phyloP scores from a whole-genome alignment of 2,888 invertebrate species.

The Ornithoptera priamus region DNA sequence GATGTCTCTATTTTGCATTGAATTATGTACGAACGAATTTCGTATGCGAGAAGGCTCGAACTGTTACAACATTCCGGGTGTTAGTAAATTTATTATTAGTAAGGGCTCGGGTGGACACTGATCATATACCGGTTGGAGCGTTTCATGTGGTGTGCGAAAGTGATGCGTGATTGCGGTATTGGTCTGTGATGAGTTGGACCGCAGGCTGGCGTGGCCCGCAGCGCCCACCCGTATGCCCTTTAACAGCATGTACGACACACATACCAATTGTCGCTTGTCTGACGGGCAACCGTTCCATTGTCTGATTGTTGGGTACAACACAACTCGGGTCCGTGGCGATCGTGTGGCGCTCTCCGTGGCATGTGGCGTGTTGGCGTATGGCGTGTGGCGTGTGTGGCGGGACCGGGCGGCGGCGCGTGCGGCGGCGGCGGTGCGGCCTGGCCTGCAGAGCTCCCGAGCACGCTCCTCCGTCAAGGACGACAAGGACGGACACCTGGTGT shows the following conservation, averaged over 20 bases:
- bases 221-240: conserved; percentile 69
- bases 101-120: conserved; percentile 72
- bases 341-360: conserved; percentile 76
- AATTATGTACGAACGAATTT: conserved; percentile 54
- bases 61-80: conserved; percentile 42
- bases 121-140: conserved; percentile 44
- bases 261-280: conserved; percentile 80
- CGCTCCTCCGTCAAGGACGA: conserved; percentile 98
- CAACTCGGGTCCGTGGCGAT: conserved; percentile 80
- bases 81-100: conserved; percentile 48
- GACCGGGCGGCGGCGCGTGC: conserved; percentile 43
- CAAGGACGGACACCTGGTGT: conserved; percentile 99
- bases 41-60: conserved; percentile 44
- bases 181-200: conserved; percentile 33
- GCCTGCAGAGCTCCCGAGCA: conserved; percentile 88
- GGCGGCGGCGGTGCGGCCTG: conserved; percentile 37
- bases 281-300: conserved; percentile 82
- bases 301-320: conserved; percentile 82
- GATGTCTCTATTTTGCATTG: conserved; percentile 62
- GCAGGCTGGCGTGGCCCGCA: conserved; percentile 53
- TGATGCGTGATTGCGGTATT: conserved; percentile 17
- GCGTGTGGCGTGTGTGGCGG: conserved; percentile 41
- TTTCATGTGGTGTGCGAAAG: conserved; percentile 43
- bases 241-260: conserved; percentile 79
- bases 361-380: conserved; percentile 51